phyloP scores from a whole-genome alignment of 2,888 invertebrate species.

The Allophyes oxyacanthae region DNA sequence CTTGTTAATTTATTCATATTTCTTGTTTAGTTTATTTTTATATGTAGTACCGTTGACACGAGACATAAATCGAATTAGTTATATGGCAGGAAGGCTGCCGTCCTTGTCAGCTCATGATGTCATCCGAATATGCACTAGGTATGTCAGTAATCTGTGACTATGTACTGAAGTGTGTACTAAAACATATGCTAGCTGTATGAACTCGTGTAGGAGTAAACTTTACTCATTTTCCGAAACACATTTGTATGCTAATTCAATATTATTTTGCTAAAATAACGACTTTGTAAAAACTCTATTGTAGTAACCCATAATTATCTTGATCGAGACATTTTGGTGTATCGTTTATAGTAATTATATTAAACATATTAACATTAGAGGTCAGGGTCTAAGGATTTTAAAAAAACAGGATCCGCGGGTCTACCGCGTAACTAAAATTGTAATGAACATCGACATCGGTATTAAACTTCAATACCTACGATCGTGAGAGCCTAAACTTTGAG shows the following conservation, averaged over 20 bases:
- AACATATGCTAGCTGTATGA: not conserved
- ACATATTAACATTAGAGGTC: conserved; percentile 17
- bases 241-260: conserved; percentile 17
- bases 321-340: conserved; percentile 17
- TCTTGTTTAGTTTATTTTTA: conserved; percentile 13
- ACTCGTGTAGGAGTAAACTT: conserved; percentile 5
- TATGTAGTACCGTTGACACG: conserved; percentile 18
- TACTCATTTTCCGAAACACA: conserved; percentile 7
- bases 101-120: conserved; percentile 43
- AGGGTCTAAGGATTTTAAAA: conserved; percentile 12
- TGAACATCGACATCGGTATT: no score
- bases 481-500: no score
- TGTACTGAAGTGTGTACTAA: not conserved
- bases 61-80: conserved; percentile 13
- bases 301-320: conserved; percentile 23
- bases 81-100: conserved; percentile 7
- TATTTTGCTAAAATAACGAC: conserved; percentile 13
- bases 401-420: no score
- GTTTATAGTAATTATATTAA: conserved; percentile 3
- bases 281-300: conserved; percentile 11
- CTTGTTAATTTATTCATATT: conserved; percentile 26
- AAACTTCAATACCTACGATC: no score
- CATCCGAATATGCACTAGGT: conserved; percentile 29
- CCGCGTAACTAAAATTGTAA: no score
- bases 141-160: not conserved